Percentiles rank a stretch among this genome's conserved stretches.
phyloP scores from a whole-genome alignment of 2,113 vertebrate genomes.

The Nansenia antarctica region DNA sequence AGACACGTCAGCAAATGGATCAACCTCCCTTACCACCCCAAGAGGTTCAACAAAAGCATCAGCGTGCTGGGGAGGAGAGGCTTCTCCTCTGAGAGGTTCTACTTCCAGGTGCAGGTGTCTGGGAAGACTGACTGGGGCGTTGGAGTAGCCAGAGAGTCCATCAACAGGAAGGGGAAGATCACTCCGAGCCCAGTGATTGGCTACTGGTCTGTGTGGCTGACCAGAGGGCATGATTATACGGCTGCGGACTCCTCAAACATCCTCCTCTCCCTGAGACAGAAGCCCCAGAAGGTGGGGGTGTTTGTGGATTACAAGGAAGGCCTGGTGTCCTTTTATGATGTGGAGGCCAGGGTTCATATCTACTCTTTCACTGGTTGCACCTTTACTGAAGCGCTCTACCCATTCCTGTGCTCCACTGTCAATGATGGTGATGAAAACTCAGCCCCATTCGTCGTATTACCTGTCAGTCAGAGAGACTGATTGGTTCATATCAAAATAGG shows the following conservation, averaged over 20 bases:
- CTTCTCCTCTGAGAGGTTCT: constrained; percentile 46
- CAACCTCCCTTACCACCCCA: background rate
- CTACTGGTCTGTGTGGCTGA: constrained; percentile 55
- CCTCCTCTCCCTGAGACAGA: constrained; percentile 13
- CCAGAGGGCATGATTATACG: constrained; percentile 26
- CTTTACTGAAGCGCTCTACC: constrained; percentile 46
- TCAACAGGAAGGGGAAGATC: constrained; percentile 50
- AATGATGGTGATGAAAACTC: constrained; percentile 23
- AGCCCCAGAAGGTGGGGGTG: too few species aligned
- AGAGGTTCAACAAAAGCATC: constrained; percentile 38
- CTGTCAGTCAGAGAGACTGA: constrained; percentile 26
- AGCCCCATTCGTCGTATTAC: constrained; percentile 51
- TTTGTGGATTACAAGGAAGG: constrained; percentile 42
- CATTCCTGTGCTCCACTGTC: constrained; percentile 40
- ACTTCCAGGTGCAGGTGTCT: constrained; percentile 53
- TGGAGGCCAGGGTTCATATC: constrained; percentile 31
- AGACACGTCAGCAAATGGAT: background rate
- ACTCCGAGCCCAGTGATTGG: constrained; percentile 43
- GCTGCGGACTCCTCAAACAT: constrained; percentile 22
- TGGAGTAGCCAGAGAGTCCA: constrained; percentile 43
- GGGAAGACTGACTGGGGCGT: constrained; percentile 52
- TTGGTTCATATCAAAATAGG: too few species aligned
- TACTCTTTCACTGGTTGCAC: constrained; percentile 42
- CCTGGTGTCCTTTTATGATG: constrained; percentile 54
- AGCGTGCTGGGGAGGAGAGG: constrained; percentile 49